phyloP scores from a whole-genome alignment of 2,888 invertebrate genomes.

The Scelioninae gen. 1 region DNA sequence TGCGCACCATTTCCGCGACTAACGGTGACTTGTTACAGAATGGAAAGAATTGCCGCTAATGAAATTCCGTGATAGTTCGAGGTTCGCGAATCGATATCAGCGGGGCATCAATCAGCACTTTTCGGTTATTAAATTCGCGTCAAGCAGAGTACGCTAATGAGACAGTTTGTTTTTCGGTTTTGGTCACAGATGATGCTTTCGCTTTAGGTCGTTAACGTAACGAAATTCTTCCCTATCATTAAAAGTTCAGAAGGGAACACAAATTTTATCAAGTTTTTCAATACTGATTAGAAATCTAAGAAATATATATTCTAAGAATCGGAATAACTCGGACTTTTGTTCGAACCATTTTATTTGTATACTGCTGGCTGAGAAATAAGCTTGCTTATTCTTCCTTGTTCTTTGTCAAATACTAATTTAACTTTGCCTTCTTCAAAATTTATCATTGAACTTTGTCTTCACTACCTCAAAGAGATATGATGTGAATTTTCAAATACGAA shows the following conservation, averaged over 20 bases:
- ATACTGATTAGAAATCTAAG: neutral
- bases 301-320: slow-evolving; percentile 10
- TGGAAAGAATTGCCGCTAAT: slow-evolving; percentile 45
- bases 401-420: slow-evolving; percentile 31
- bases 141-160: slow-evolving; percentile 43
- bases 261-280: too few species aligned
- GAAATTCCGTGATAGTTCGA: slow-evolving; percentile 52
- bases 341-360: slow-evolving; percentile 10
- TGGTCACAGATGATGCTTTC: slow-evolving; percentile 1
- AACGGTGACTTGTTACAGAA: slow-evolving; percentile 29
- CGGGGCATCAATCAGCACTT: slow-evolving; percentile 52
- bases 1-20: slow-evolving; percentile 17
- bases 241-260: neutral
- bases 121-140: slow-evolving; percentile 57
- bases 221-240: slow-evolving; percentile 14
- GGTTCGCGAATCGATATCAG: slow-evolving; percentile 30
- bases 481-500: slow-evolving; percentile 4
- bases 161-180: slow-evolving; percentile 41
- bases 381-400: slow-evolving; percentile 7
- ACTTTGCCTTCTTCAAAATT: neutral
- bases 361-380: neutral
- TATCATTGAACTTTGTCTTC: neutral
- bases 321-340: neutral
- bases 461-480: neutral
- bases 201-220: slow-evolving; percentile 16